Evolutionary conservation across 2,797 vertebrate species (phyloP).

Genomic region (Rousettus madagascariensis): DNA sequence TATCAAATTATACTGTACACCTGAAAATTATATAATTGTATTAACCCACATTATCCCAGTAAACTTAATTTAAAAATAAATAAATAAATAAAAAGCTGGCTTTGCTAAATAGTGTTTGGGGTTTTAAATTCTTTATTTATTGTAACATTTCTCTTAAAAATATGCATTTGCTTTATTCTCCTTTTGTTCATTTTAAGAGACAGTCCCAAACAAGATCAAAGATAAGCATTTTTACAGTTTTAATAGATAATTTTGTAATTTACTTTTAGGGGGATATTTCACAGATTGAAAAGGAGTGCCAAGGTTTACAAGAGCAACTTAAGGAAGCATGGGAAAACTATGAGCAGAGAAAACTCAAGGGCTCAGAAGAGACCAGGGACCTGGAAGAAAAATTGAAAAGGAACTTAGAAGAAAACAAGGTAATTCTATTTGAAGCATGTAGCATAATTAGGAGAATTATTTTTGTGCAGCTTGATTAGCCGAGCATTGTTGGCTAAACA

Average conservation of each 20-base stretch:
- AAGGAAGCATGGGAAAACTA: constrained; percentile 77
- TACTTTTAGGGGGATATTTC: constrained; percentile 89
- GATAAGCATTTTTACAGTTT: background rate
- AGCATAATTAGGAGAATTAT: too few relatives aligned
- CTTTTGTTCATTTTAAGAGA: constrained; percentile 17
- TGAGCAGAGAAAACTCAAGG: constrained; percentile 66
- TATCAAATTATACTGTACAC: too few relatives aligned
- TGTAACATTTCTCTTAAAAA: constrained; percentile 11
- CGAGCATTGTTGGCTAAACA: background rate
- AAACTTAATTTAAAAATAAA: too few relatives aligned
- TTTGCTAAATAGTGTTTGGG: background rate
- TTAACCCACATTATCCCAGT: too few relatives aligned
- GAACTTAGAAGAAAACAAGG: constrained; percentile 84
- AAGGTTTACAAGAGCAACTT: constrained; percentile 83
- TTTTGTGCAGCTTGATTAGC: background rate
- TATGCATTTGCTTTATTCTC: background rate
- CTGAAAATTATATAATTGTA: too few relatives aligned
- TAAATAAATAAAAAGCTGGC: background rate
- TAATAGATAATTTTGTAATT: background rate
- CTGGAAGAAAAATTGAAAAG: constrained; percentile 84
- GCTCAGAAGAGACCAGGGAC: constrained; percentile 65
- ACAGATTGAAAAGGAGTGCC: constrained; percentile 85
- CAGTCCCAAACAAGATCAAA: background rate
- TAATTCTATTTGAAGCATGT: constrained; percentile 56
- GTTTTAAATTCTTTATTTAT: constrained; percentile 26